phyloP scores from a whole-genome alignment of 2,113 vertebrate species.

The Lichenostomus cassidix region DNA sequence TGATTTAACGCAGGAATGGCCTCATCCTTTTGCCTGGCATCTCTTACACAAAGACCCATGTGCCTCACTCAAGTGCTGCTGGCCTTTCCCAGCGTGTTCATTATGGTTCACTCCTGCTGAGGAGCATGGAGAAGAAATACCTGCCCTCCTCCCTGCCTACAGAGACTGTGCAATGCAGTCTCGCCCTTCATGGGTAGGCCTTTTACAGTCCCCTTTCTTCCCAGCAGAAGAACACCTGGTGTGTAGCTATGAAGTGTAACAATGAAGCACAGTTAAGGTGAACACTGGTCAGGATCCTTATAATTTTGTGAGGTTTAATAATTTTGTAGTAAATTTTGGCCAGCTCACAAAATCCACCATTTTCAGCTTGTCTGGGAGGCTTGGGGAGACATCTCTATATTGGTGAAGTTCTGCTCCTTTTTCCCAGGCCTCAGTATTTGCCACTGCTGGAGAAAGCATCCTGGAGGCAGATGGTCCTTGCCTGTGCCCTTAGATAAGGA shows the following conservation, averaged over 20 bases:
- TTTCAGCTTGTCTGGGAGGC: not conserved
- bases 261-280: not conserved
- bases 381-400: not conserved
- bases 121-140: not conserved
- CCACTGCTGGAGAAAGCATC: not conserved
- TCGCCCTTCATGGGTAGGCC: not conserved
- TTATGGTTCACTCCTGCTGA: not conserved
- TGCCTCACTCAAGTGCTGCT: not conserved
- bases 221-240: not conserved
- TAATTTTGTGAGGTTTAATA: not conserved
- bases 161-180: not conserved
- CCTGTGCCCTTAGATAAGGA: not conserved
- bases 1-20: rapidly evolving
- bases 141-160: not conserved
- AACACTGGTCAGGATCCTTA: not conserved
- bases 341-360: not conserved
- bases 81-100: not conserved
- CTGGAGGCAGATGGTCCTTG: not conserved
- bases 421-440: not conserved
- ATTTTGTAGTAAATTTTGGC: not conserved
- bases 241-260: not conserved
- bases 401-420: not conserved
- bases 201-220: not conserved
- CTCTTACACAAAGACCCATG: not conserved
- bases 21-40: not conserved